A percentile compares a stretch with the other conserved stretches of the same genome.
These are phyloP conservation scores for Phalanger gymnotis DNA, from an alignment of 2,797 vertebrate genomes.

Conservation along the genomic window DNA sequence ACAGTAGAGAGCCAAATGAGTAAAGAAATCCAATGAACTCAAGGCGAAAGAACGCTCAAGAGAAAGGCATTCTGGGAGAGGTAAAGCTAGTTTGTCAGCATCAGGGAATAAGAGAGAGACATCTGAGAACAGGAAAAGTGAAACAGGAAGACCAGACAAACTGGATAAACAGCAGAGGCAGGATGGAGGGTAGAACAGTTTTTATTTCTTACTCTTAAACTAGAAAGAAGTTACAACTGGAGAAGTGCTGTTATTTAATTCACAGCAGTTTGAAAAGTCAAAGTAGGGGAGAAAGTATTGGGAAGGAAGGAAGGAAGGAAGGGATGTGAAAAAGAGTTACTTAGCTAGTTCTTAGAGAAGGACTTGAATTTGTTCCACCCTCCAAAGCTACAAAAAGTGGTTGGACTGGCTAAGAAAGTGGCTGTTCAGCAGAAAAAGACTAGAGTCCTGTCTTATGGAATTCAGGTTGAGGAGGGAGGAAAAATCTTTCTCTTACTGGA, in stretches of 20 bases:
- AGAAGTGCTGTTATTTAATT: not conserved
- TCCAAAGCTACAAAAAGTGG: not conserved
- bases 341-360: not conserved
- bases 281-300: not conserved
- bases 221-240: not conserved
- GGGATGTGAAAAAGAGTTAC: not conserved
- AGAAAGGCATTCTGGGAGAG: not conserved
- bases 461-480: not conserved
- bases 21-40: not conserved
- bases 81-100: not conserved
- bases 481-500: slow-evolving; percentile 86
- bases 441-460: not conserved
- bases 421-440: not conserved
- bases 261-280: not conserved
- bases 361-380: not conserved
- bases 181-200: not conserved
- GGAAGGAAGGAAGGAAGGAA: not conserved
- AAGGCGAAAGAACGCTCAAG: not conserved
- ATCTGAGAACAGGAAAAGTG: not conserved
- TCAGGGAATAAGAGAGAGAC: not conserved
- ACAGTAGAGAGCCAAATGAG: not conserved
- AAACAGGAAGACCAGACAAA: not conserved
- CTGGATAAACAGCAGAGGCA: not conserved
- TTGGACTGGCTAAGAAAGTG: not conserved
- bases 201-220: not conserved